A percentile compares a stretch with the other conserved stretches of the same genome.
Conservation (phyloP, 1,140 invertebrate species). For the Carposina sasakii region DNA sequence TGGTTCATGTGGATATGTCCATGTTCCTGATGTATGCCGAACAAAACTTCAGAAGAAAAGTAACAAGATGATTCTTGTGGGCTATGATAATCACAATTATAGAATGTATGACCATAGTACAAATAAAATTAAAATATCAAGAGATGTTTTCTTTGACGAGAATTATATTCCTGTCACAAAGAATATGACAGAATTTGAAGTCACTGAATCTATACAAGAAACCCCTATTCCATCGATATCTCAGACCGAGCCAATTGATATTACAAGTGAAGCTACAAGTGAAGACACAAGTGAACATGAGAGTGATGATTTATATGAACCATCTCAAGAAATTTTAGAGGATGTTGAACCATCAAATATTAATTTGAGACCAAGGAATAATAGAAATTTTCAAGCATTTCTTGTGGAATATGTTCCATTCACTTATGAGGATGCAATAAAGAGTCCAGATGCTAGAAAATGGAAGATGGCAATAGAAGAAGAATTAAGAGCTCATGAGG, state of each 20-base stretch:
- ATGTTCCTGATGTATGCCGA: constrained; percentile 22
- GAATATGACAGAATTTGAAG: too few species aligned
- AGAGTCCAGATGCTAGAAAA: neutral
- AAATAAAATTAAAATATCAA: neutral
- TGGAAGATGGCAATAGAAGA: neutral
- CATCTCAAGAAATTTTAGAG: constrained; percentile 6
- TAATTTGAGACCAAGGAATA: neutral
- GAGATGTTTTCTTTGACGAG: neutral
- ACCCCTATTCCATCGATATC: too few species aligned
- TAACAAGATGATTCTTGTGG: constrained; percentile 8
- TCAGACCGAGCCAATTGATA: too few species aligned
- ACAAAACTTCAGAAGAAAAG: constrained; percentile 23
- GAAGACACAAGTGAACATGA: too few species aligned
- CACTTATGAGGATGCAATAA: constrained; percentile 19
- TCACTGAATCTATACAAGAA: too few species aligned
- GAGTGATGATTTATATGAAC: constrained; percentile 13
- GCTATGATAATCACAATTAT: neutral
- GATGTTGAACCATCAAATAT: neutral
- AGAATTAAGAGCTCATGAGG: neutral
- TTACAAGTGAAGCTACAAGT: too few species aligned
- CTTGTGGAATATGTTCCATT: constrained; percentile 12
- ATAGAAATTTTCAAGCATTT: constrained; percentile 20
- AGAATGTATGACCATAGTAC: neutral
- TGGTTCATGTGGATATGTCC: constrained; percentile 23
- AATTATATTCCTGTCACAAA: neutral